A percentile compares a stretch with the other conserved stretches of the same genome.
Conservation (phyloP, 2,888 invertebrate species). For the Steinernema carpocapsae region DNA sequence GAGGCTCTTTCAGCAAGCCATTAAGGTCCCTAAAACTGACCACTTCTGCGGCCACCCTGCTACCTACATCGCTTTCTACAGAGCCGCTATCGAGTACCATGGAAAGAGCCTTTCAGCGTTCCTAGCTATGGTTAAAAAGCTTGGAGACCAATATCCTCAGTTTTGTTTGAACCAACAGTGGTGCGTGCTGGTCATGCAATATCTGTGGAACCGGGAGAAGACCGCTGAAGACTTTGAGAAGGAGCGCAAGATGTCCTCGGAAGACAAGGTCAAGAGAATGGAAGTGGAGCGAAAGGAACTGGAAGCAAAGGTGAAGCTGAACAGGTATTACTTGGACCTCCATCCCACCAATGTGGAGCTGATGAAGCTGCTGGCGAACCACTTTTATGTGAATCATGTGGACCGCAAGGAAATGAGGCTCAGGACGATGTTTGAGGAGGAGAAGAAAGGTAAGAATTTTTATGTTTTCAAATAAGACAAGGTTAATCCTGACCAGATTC, state of each 20-base stretch:
- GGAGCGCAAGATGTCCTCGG: too few species aligned
- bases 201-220: not conserved
- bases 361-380: slow-evolving; percentile 27
- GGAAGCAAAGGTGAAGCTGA: not conserved
- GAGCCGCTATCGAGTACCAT: not conserved
- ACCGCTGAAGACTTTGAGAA: not conserved
- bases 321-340: not conserved
- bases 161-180: too few species aligned
- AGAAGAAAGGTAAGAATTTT: not conserved
- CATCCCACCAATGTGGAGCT: not conserved
- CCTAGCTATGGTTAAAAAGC: not conserved
- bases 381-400: too few species aligned
- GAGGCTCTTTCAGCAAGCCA: too few species aligned
- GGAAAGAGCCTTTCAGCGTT: too few species aligned
- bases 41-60: not conserved
- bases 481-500: too few species aligned
- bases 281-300: not conserved
- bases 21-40: too few species aligned
- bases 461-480: too few species aligned
- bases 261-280: too few species aligned
- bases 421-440: not conserved
- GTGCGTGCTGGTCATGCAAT: not conserved
- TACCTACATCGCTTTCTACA: slow-evolving; percentile 15
- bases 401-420: not conserved
- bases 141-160: not conserved